A percentile compares a stretch with the other conserved stretches of the same genome.
phyloP scores from a whole-genome alignment of 1,140 invertebrate species.

The Dreissena polymorpha region DNA sequence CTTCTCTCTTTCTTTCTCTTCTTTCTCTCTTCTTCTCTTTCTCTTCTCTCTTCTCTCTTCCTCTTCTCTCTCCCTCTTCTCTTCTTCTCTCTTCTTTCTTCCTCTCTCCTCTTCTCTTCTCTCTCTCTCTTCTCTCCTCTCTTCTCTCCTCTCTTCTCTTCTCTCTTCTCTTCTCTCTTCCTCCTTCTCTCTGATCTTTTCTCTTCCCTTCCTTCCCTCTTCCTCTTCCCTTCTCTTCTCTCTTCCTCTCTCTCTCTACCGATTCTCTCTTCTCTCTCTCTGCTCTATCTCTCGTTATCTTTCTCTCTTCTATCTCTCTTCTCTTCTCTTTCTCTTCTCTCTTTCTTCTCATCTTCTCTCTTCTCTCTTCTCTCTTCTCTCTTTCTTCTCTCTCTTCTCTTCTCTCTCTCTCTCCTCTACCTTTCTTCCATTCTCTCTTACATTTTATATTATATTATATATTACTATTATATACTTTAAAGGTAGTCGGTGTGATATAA shows the following conservation, averaged over 20 bases:
- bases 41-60: conserved; percentile 4
- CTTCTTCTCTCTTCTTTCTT: not conserved
- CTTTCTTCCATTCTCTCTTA: too few relatives aligned
- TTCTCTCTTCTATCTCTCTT: not conserved
- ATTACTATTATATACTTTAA: too few relatives aligned
- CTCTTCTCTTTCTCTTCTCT: not conserved
- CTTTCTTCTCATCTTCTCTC: too few relatives aligned
- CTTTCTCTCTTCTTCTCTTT: not conserved
- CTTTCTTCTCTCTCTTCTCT: too few relatives aligned
- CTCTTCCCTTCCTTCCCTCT: not conserved
- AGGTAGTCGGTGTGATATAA: too few relatives aligned
- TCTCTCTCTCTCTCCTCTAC: too few relatives aligned
- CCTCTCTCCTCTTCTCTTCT: not conserved
- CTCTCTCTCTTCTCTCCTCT: conserved; percentile 7
- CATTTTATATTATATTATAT: too few relatives aligned
- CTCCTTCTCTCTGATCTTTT: too few relatives aligned
- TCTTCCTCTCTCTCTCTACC: not conserved
- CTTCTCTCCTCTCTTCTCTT: not conserved
- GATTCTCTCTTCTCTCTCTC: not conserved
- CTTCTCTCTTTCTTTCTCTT: not conserved
- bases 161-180: not conserved
- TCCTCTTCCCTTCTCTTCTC: not conserved
- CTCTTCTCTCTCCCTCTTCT: not conserved
- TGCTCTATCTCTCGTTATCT: too few relatives aligned
- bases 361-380: too few relatives aligned